Base-by-base conservation (phyloP, 2,113 vertebrate species). In the Cyanistes caeruleus region DNA sequence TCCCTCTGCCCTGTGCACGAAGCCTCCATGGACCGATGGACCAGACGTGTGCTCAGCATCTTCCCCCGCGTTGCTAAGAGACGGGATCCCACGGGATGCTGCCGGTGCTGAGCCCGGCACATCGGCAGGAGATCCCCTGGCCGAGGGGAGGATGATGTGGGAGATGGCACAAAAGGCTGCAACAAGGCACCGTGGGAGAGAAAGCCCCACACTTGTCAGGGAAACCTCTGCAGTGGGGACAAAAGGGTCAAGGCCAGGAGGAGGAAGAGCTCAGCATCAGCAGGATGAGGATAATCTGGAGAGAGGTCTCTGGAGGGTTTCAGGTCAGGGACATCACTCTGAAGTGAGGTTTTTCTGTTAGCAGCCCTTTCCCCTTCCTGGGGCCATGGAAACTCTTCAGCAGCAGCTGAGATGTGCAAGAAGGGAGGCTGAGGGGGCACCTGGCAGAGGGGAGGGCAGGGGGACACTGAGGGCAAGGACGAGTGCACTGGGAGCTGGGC, bases 11-110 rank as follows among this genome's bases (percentile, higher is more conserved):
- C 95, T n/a, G 17, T 15, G 60, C 56, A 7, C 2, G 10, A 14
- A 55, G 75, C 25, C 53, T 16, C 53, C 15, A 0, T 3, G 44
- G 69, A 14, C 62, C 1, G 4, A 20, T 49, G 80, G 93, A 72
- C 68, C 58, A 91, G 95, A 85, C 73, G 58, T 72, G 81, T 81
- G 78, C 90, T 85, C 96, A 83, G 80, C 86, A 92, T 91, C 93
- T 86, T 80, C 94, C 93, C 81, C 52, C 44, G 89, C 5, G 90
- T 95, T 97, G 97, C 97, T 94, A 95, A 69, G 96, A 95, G 68
- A 97, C 72, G 0, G 39, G 25, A 56, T 94, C 92, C 92, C 89
- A 4, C 0, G 68, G 94, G 96, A 94, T n/a, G 67, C 68, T 62
- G 91, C 90, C 95, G 89, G 82, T 19, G 3, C 75, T 6, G 64